Evolutionary conservation across 2,113 vertebrate genomes (phyloP), one percentile per base, ranked within the genome.

Genomic region (Microcebus ravelobensis): DNA sequence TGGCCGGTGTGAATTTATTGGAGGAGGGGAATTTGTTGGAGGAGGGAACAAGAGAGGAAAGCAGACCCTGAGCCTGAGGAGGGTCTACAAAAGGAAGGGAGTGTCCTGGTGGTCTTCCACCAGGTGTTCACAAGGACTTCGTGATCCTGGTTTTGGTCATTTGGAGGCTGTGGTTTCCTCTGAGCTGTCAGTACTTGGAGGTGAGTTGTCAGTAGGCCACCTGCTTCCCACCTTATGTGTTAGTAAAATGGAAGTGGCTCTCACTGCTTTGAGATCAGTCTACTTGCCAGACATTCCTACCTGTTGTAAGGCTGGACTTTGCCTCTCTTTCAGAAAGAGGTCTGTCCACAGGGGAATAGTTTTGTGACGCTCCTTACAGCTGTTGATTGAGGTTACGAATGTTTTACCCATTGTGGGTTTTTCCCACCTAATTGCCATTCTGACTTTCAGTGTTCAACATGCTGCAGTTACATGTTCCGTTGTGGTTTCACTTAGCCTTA

Each of bases 401-500:
- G 20, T 45, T 65, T 57, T 18, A 1, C 27, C 21, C 67, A 0
- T 7, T 6, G 48, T 82, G 87, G 59, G 21, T 15, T 74, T 90
- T 87, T 65, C 85, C 93, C 86, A 4, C 77, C 76, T 94, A 17
- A 82, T 94, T 77, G 88, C 83, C 48, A 2, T 34, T 82, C 87
- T 88, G 61, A 67, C 76, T 95, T 50, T 59, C 63, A 17, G 50
- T 31, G 17, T 77, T 57, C 59, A 31, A 6, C 76, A 0, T 5
- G 50, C 68, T 25, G 20, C 25, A 73, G 81, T 76, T 79, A 5
- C 57, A 8, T 23, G 84, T 57, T 84, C 90, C 11, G 0, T 77
- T 80, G 90, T 55, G 81, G 73, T 84, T 94, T 96, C 63, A 65
- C 70, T 95, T 87, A 14, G 61, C 84, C 84, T 89, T 95, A 91